A percentile compares a stretch with the other conserved stretches of the same genome.
Conservation (phyloP, 2,888 invertebrate species). For the Deilephila porcellus region DNA sequence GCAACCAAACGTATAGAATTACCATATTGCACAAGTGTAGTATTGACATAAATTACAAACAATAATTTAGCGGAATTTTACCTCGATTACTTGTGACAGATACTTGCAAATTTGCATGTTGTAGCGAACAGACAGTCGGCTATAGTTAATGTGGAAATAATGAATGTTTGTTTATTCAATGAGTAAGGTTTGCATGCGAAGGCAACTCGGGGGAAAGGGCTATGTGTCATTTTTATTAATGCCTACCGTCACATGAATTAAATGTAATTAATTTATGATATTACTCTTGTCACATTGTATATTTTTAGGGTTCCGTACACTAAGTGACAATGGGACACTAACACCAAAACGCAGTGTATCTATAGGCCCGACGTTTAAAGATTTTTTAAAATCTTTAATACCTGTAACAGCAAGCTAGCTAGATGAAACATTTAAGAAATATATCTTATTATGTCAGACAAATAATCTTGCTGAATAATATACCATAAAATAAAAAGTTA, state of each 20-base stretch:
- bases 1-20: background rate
- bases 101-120: background rate
- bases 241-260: background rate
- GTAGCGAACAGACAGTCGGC: background rate
- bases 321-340: too few relatives aligned
- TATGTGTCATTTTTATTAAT: conserved; percentile 21
- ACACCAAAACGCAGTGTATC: too few relatives aligned
- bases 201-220: conserved; percentile 4
- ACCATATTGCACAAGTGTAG: too few relatives aligned
- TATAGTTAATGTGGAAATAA: conserved; percentile 1
- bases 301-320: background rate
- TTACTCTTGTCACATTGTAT: background rate
- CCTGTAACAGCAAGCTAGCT: too few relatives aligned
- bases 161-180: conserved; percentile 1
- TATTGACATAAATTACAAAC: background rate
- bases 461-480: too few relatives aligned
- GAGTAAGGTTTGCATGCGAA: background rate
- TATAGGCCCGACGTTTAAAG: too few relatives aligned
- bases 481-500: too few relatives aligned
- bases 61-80: background rate
- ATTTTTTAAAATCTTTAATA: too few relatives aligned
- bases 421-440: too few relatives aligned
- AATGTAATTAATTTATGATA: conserved; percentile 6
- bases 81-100: conserved; percentile 3
- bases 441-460: too few relatives aligned